Evolutionary conservation across 2,797 vertebrate genomes (phyloP).

Genomic region (Sparus aurata): DNA sequence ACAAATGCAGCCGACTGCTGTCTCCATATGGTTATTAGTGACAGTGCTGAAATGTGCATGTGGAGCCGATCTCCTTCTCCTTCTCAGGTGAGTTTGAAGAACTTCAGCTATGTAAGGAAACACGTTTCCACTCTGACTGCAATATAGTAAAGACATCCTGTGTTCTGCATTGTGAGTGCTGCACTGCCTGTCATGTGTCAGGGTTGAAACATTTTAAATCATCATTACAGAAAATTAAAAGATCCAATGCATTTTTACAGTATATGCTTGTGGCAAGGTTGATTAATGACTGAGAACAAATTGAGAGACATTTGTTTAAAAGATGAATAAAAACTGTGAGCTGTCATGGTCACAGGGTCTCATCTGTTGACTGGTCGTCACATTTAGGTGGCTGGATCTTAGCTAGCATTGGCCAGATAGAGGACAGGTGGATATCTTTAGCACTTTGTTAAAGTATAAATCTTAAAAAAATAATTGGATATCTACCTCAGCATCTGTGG

Average conservation of each 20-base stretch:
- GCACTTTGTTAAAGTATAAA: no score
- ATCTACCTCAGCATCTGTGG: no score
- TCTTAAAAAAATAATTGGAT: no score
- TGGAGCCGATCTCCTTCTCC: neutral
- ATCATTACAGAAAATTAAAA: neutral
- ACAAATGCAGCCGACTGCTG: constrained; percentile 27
- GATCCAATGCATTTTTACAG: neutral
- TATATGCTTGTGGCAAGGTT: neutral
- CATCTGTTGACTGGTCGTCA: neutral
- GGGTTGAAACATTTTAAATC: neutral
- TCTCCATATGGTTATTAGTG: constrained; percentile 50
- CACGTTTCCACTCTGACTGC: neutral
- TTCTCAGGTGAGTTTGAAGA: constrained; percentile 16
- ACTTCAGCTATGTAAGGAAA: constrained; percentile 1
- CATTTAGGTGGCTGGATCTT: neutral
- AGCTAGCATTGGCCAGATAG: neutral
- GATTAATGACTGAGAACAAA: neutral
- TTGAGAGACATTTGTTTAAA: neutral
- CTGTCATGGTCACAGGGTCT: neutral
- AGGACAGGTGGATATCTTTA: no score
- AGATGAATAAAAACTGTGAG: neutral
- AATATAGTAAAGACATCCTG: neutral
- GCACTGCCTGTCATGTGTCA: neutral
- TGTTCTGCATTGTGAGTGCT: neutral
- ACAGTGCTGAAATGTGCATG: constrained; percentile 8